Percentiles rank a stretch among this genome's conserved stretches.
These are phyloP conservation scores for Cosmorhoe ocellata DNA, from an alignment of 2,888 invertebrate species.

Conservation along the genomic window DNA sequence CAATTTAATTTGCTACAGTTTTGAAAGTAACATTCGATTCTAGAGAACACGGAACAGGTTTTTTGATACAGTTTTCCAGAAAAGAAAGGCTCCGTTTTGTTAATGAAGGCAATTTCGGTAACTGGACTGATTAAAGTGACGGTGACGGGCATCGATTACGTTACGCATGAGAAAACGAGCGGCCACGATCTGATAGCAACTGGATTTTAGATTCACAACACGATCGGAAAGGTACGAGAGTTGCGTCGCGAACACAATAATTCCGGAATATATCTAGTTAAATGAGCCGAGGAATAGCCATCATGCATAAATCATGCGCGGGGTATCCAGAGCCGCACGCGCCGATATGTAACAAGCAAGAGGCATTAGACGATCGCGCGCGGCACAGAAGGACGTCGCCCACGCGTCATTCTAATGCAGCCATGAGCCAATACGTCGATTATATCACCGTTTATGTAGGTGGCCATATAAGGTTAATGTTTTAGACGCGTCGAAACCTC, in stretches of 20 bases:
- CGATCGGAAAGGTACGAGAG: slow-evolving; percentile 57
- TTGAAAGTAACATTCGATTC: slow-evolving; percentile 56
- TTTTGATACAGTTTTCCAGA: slow-evolving; percentile 56
- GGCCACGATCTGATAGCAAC: slow-evolving; percentile 32
- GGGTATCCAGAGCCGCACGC: slow-evolving; percentile 48
- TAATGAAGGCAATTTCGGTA: slow-evolving; percentile 69
- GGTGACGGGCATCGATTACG: slow-evolving; percentile 57
- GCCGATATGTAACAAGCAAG: slow-evolving; percentile 54
- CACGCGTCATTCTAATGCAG: slow-evolving; percentile 59
- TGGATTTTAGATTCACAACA: slow-evolving; percentile 59
- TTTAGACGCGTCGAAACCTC: slow-evolving; percentile 48
- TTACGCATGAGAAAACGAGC: slow-evolving; percentile 48
- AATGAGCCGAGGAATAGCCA: slow-evolving; percentile 67
- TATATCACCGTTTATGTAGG: slow-evolving; percentile 79
- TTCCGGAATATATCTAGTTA: slow-evolving; percentile 75
- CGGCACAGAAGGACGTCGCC: slow-evolving; percentile 71
- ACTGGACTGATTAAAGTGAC: slow-evolving; percentile 62
- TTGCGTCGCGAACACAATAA: slow-evolving; percentile 65
- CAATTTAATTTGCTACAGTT: slow-evolving; percentile 57
- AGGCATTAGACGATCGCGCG: slow-evolving; percentile 53
- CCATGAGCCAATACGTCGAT: slow-evolving; percentile 68
- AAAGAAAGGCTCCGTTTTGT: slow-evolving; percentile 57
- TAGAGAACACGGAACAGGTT: slow-evolving; percentile 57
- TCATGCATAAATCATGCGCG: slow-evolving; percentile 74
- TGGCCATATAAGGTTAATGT: slow-evolving; percentile 81